Percentiles rank a stretch among this genome's conserved stretches.
These are phyloP conservation scores for Anthonomus grandis DNA, from an alignment of 1,140 invertebrate species.

Conservation along the genomic window DNA sequence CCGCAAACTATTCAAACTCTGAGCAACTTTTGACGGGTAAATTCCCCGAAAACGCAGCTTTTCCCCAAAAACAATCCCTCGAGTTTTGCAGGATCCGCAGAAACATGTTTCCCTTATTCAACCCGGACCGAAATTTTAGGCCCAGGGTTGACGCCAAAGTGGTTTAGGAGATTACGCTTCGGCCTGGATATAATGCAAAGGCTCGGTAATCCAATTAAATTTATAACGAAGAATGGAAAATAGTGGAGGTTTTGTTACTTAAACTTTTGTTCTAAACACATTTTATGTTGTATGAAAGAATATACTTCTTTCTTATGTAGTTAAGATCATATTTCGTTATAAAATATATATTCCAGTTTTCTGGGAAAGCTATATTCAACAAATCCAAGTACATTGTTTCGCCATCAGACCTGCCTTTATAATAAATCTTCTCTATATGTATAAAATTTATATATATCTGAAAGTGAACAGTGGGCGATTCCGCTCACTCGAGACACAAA, in stretches of 20 bases:
- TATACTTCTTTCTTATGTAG: neutral
- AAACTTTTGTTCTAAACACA: too few relatives aligned
- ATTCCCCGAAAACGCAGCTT: conserved; percentile 21
- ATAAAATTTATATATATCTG: conserved; percentile 38
- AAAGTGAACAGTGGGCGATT: conserved; percentile 45
- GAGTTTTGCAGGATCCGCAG: conserved; percentile 12
- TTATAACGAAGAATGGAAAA: too few relatives aligned
- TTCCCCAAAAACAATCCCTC: conserved; percentile 16
- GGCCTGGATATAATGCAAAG: conserved; percentile 14
- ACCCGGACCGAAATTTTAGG: conserved; percentile 16
- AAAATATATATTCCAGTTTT: neutral
- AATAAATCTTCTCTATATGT: conserved; percentile 24
- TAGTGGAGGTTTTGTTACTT: too few relatives aligned
- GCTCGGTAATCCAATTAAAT: conserved; percentile 15
- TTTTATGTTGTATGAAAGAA: too few relatives aligned
- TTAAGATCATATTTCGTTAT: neutral
- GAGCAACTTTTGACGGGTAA: conserved; percentile 20
- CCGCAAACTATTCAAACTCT: conserved; percentile 24
- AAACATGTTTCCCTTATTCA: conserved; percentile 24
- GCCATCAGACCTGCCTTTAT: conserved; percentile 17
- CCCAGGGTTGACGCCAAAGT: conserved; percentile 14
- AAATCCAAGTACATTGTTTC: conserved; percentile 22
- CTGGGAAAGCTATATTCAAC: neutral
- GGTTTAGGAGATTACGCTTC: conserved; percentile 20
- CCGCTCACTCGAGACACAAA: conserved; percentile 48